Evolutionary conservation across 2,113 vertebrate genomes (phyloP).

Genomic region (Lichenostomus cassidix): DNA sequence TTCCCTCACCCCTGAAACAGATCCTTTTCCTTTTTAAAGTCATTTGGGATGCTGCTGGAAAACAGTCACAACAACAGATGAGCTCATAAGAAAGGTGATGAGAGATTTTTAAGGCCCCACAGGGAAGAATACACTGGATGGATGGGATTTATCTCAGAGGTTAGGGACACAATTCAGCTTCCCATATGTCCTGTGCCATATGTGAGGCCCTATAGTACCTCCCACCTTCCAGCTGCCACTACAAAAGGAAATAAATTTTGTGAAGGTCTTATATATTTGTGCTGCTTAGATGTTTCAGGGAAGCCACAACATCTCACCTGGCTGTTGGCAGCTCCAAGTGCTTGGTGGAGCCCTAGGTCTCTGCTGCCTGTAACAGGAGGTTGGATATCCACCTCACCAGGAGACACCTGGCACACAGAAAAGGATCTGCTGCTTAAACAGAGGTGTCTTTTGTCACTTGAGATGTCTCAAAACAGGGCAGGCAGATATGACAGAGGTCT

Average conservation of each 20-base stretch:
- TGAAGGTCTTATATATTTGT: neutral
- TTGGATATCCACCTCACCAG: neutral
- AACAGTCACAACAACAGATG: neutral
- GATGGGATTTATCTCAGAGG: neutral
- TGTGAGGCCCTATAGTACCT: fast-evolving
- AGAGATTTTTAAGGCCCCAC: neutral
- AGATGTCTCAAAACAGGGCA: neutral
- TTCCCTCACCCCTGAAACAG: neutral
- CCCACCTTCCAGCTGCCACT: neutral
- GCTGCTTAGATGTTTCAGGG: neutral
- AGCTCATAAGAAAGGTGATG: neutral
- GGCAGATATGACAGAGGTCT: neutral
- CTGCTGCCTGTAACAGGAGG: neutral
- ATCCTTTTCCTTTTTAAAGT: neutral
- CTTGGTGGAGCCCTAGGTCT: neutral
- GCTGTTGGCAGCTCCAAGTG: neutral
- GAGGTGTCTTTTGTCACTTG: neutral
- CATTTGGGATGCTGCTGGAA: neutral
- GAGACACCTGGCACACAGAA: neutral
- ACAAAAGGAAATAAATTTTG: neutral
- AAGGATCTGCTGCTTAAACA: neutral
- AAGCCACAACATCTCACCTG: neutral
- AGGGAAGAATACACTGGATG: neutral
- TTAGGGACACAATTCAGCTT: neutral
- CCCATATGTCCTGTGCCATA: neutral